Evolutionary conservation across 2,113 vertebrate species (phyloP), one percentile per base, ranked within the genome.

Genomic region (Poecilia latipinna): DNA sequence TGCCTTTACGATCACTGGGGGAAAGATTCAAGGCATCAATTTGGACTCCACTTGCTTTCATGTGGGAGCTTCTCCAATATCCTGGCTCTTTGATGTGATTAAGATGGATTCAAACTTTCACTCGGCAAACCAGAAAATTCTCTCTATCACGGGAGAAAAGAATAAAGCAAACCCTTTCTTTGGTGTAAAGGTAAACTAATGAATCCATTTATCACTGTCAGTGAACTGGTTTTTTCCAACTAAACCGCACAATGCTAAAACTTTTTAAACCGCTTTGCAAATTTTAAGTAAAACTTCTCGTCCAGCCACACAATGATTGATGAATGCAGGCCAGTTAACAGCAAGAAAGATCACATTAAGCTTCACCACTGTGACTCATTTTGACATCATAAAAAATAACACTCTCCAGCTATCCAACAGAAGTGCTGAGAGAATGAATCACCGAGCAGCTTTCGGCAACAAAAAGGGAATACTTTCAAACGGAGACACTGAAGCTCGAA

Each of bases 41-140:
- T 72, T 39, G 82, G 63, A 80, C 74, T 78, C 44, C 12, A 12
- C 44, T 73, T 12, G 60, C 73, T 89, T 77, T 83, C 42, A 78
- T 71, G 69, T 54, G 22, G 3, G 60, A 28, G 42, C 72, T 68
- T 80, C 66, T 57, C 64, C n/a, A 15, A 66, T 84, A 77, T 77
- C 80, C 68, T 71, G 26, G n/a, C 63, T 79, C 69, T 90, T 83
- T 90, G 79, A 91, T 87, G 82, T 76, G 80, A 89, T 88, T 82
- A 78, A 70, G 74, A 83, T 77, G 78, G 77, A 90, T 88, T 83
- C 72, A 80, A 68, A 77, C 72, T 61, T 75, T 74, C 22, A 44
- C 66, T 83, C 10, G 37, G 64, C 11, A 22, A 61, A 69, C 31
- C 29, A 60, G 75, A 75, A 75, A 13, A 65, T 74, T 78, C 88